Evolutionary conservation across 2,888 invertebrate species (phyloP).

Genomic region (Leucania comma): DNA sequence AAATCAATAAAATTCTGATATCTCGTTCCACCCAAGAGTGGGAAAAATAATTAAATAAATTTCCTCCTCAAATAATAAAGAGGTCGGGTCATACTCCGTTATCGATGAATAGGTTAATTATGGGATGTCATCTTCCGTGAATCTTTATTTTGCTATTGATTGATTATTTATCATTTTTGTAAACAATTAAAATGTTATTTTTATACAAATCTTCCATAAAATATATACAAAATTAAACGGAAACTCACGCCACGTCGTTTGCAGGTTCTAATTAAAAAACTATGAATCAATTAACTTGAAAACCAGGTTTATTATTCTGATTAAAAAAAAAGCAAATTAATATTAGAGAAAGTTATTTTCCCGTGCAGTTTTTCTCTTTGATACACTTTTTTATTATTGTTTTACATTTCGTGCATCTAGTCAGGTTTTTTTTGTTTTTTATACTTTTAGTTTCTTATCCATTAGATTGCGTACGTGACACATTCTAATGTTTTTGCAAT

Average conservation of each 20-base stretch:
- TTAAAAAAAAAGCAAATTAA: constrained; percentile 38
- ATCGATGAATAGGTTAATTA: neutral
- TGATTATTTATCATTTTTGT: neutral
- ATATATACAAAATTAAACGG: constrained; percentile 22
- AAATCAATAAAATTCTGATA: too few species aligned
- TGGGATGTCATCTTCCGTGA: neutral
- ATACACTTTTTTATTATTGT: neutral
- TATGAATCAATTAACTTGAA: constrained; percentile 58
- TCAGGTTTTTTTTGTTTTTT: too few species aligned
- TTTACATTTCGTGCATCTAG: too few species aligned
- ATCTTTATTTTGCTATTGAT: neutral
- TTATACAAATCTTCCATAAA: constrained; percentile 3
- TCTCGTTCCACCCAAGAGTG: too few species aligned
- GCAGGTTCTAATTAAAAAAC: constrained; percentile 54
- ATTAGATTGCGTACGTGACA: too few species aligned
- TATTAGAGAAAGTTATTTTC: constrained; percentile 35
- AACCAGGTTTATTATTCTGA: constrained; percentile 46
- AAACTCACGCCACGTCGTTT: constrained; percentile 19
- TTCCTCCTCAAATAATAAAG: too few species aligned
- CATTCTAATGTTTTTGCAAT: too few species aligned
- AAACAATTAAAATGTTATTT: neutral
- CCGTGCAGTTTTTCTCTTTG: constrained; percentile 24
- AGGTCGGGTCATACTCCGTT: too few species aligned
- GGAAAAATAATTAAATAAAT: too few species aligned
- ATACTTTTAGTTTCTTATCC: too few species aligned